Evolutionary conservation across 2,888 invertebrate species (phyloP), one percentile per base, ranked within the genome.

Genomic region (Phoenoteleia sp.): DNA sequence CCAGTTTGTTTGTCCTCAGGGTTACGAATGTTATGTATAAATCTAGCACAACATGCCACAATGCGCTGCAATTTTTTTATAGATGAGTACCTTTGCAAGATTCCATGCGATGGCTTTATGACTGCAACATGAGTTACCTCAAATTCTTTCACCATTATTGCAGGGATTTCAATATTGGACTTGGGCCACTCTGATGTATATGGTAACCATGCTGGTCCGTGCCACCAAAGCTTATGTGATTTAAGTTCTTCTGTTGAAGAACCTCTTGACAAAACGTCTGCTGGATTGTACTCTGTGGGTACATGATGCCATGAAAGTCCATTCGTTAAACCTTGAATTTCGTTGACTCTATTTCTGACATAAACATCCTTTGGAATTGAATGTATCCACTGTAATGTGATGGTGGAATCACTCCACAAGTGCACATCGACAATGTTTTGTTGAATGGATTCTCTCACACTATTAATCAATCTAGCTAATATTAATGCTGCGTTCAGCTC

Each of bases 401-500:
- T n/a, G n/a, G n/a, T n/a, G n/a, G n/a, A n/a, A n/a, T n/a, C n/a
- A n/a, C n/a, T n/a, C n/a, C n/a, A n/a, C n/a, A n/a, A n/a, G n/a
- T n/a, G n/a, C n/a, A n/a, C n/a, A n/a, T n/a, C n/a, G n/a, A n/a
- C n/a, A n/a, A n/a, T n/a, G n/a, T n/a, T 15, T 6, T 45, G 11
- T 58, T 33, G 19, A 29, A 47, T 49, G n/a, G 81, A 33, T 33
- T 64, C 21, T 11, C 9, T 39, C 3, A 74, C 74, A 9, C 25
- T 33, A 4, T 29, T 47, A 2, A 58, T 45, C 6, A 80, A 39
- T 7, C 47, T 29, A 1, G 71, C 17, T 13, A 80, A 29, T 9
- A 80, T 6, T 17, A 49, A 39, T 4, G 72, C 80, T 9, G 71
- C 64, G 11, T 45, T 62, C 19, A 80, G 56, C 49, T 80, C 80